These are phyloP conservation scores for Hippoglossus stenolepis DNA, from an alignment of 2,113 vertebrate genomes.

Conservation along the genomic window DNA sequence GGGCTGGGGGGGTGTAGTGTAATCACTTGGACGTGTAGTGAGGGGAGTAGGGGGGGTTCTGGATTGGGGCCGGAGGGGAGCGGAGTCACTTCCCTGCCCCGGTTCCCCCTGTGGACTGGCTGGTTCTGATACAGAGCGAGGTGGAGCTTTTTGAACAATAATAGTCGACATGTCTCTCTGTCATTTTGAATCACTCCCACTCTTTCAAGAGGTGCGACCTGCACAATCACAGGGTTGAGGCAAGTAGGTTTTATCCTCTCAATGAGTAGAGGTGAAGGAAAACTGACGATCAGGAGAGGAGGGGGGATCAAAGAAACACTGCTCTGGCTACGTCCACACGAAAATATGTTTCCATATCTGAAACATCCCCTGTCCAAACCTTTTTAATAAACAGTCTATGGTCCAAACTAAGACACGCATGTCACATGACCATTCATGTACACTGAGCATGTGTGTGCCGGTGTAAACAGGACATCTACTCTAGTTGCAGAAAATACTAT, in stretches of 20 bases:
- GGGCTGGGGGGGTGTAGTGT: slow-evolving; percentile 76
- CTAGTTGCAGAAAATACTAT: too few relatives aligned
- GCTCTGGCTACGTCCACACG: background rate
- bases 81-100: slow-evolving; percentile 16
- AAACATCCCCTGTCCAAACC: too few relatives aligned
- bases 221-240: slow-evolving; percentile 57
- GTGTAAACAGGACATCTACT: too few relatives aligned
- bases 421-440: too few relatives aligned
- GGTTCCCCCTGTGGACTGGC: slow-evolving; percentile 31
- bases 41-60: slow-evolving; percentile 51
- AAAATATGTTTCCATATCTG: too few relatives aligned
- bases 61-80: slow-evolving; percentile 75
- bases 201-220: slow-evolving; percentile 66
- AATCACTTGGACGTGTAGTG: slow-evolving; percentile 86
- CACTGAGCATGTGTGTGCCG: too few relatives aligned
- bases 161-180: slow-evolving; percentile 82
- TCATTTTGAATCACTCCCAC: slow-evolving; percentile 74
- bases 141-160: slow-evolving; percentile 84
- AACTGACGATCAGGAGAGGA: background rate
- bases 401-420: too few relatives aligned
- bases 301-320: slow-evolving; percentile 35
- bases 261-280: background rate
- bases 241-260: background rate
- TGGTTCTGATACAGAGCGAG: slow-evolving; percentile 27
- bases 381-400: too few relatives aligned